phyloP scores from a whole-genome alignment of 2,113 vertebrate species.

The Tapirus terrestris region DNA sequence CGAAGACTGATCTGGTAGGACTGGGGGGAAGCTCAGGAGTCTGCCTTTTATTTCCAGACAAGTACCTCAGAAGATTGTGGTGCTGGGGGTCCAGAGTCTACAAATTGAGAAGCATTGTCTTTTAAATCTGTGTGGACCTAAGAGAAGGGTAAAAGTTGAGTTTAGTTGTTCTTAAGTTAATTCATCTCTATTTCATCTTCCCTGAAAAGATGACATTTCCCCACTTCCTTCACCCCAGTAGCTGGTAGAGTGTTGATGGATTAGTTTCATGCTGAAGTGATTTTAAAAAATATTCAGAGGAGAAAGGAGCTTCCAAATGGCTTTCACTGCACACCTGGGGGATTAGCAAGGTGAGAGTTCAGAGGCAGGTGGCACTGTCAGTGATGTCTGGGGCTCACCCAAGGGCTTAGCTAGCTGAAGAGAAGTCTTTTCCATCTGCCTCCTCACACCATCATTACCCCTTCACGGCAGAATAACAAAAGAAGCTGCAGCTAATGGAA shows the following conservation, averaged over 20 bases:
- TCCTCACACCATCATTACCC: not conserved
- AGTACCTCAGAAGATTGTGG: not conserved
- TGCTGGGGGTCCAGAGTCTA: no score
- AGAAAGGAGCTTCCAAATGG: not conserved
- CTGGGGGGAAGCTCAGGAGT: not conserved
- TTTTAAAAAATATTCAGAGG: constrained; percentile 6
- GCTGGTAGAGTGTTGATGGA: not conserved
- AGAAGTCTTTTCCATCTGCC: not conserved
- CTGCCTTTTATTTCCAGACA: not conserved
- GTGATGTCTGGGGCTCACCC: not conserved
- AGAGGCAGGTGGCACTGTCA: not conserved
- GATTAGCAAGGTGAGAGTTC: not conserved
- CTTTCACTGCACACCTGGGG: not conserved
- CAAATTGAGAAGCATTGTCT: not conserved
- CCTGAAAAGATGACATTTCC: not conserved
- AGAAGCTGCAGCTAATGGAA: not conserved
- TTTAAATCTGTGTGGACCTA: not conserved
- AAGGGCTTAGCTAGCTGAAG: not conserved
- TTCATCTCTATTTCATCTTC: not conserved
- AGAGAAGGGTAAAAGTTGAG: not conserved
- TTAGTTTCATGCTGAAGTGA: constrained; percentile 19
- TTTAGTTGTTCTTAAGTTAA: not conserved
- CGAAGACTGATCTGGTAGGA: not conserved
- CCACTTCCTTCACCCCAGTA: not conserved
- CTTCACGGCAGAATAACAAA: not conserved